Base-by-base conservation (phyloP, 2,113 vertebrate species). In the Microcebus jonahi region DNA sequence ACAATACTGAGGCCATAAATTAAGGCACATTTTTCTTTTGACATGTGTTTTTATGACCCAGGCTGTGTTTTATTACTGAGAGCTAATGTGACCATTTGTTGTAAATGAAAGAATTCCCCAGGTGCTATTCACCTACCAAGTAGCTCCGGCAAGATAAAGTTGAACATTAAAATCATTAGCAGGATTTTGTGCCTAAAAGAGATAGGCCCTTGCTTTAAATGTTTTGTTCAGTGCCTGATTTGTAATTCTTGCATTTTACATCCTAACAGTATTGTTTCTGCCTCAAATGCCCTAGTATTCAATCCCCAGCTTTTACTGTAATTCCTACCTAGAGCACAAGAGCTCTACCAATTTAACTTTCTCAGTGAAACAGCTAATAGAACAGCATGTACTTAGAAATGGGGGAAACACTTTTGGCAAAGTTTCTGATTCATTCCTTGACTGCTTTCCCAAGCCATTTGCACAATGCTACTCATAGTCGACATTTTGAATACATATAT, bases 251-350 rank as follows among this genome's bases (percentile, higher is more conserved):
- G 27, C 3, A 12, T 12, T 45, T 75, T 4, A n/a, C 13, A 20
- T 36, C 18, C 3, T 0, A 11, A 57, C 0, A 29, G 0, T 12
- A 2, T 25, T 9, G 2, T 23, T 42, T 3, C 0, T 1, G 3
- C 10, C 27, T 15, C 21, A n/a, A 6, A 29, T 0, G 25, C 13
- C 36, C 42, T 13, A 4, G 29, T 27, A 10, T 8, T 11, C 36
- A 8, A 20, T 11, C 8, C 20, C 2, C 5, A 21, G 17, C 5
- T 31, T 57, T 65, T 18, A 8, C 29, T 42, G 5, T 5, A n/a
- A 13, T 31, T 3, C 29, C 39, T 21, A 57, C 55, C 12, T 8
- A 8, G 31, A 14, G 18, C 27, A 42, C 14, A 23, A 53, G 7
- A n/a, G 65, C 6, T 42, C 4, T 1, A 12, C 23, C 8, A 36